A percentile compares a stretch with the other conserved stretches of the same genome.
These are phyloP conservation scores for Lagorchestes hirsutus DNA, from an alignment of 2,797 vertebrate genomes.

Conservation along the genomic window DNA sequence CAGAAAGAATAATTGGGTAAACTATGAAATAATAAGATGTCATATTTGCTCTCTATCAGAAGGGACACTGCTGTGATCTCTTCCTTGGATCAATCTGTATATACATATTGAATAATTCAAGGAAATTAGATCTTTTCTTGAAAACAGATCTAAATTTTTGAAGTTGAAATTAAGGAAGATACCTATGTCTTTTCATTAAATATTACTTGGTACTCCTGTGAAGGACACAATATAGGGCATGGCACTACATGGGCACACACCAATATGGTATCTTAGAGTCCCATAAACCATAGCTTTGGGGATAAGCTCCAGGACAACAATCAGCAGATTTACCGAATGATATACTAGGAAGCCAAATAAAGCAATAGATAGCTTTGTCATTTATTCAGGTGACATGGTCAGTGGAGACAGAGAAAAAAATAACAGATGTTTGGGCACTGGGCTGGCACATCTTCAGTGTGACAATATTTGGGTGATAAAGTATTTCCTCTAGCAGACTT, in stretches of 20 bases:
- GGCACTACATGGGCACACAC: not conserved
- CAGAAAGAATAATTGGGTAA: not conserved
- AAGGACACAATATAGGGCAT: not conserved
- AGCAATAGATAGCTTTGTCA: slow-evolving; percentile 15
- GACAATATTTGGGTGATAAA: slow-evolving; percentile 70
- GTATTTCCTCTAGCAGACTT: slow-evolving; percentile 61
- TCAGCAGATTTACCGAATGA: slow-evolving; percentile 3
- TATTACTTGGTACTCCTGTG: not conserved
- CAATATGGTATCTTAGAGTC: not conserved
- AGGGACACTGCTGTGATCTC: not conserved
- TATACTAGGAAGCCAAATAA: not conserved
- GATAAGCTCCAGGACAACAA: slow-evolving; percentile 44
- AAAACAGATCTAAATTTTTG: not conserved
- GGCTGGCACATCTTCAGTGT: not conserved
- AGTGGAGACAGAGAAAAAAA: slow-evolving; percentile 63
- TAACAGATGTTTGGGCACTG: slow-evolving; percentile 23
- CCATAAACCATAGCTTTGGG: not conserved
- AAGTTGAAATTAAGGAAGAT: not conserved
- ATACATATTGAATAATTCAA: not conserved
- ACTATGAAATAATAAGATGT: not conserved
- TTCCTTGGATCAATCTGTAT: not conserved
- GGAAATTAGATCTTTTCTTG: not conserved
- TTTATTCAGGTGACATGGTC: slow-evolving; percentile 43
- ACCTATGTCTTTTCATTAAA: not conserved
- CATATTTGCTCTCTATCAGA: not conserved